Evolutionary conservation across 2,888 invertebrate species (phyloP).

Genomic region (Tenthredo mesomela): DNA sequence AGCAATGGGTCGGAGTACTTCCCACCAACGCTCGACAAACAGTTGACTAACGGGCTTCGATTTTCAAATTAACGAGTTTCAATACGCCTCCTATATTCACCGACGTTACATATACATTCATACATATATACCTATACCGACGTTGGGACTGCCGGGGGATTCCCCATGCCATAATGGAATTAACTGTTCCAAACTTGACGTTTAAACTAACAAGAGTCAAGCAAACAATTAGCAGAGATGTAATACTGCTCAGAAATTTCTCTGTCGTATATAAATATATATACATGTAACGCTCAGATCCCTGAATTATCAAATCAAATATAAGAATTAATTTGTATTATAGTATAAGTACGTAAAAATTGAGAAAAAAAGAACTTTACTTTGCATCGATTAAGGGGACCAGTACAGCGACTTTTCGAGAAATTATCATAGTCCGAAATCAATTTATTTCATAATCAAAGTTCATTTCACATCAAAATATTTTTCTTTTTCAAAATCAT

Average conservation of each 20-base stretch:
- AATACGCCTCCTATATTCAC: conserved; percentile 15
- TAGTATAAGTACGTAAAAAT: background rate
- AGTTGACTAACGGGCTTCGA: conserved; percentile 58
- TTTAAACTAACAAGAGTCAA: conserved; percentile 65
- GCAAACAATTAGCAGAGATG: conserved; percentile 64
- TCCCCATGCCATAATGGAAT: conserved; percentile 62
- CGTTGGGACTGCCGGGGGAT: background rate
- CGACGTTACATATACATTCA: too few relatives aligned
- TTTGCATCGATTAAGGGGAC: background rate
- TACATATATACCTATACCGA: too few relatives aligned
- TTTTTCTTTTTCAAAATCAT: too few relatives aligned
- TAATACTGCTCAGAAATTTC: conserved; percentile 56
- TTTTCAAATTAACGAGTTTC: conserved; percentile 51
- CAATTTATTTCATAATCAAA: too few relatives aligned
- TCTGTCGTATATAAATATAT: background rate
- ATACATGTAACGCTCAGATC: background rate
- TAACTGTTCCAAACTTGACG: conserved; percentile 67
- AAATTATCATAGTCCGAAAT: too few relatives aligned
- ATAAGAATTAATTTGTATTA: background rate
- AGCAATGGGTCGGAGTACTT: conserved; percentile 53
- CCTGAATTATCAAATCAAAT: background rate
- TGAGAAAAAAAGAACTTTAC: background rate
- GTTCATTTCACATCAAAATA: too few relatives aligned
- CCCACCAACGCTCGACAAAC: conserved; percentile 63
- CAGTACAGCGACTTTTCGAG: too few relatives aligned